Percentiles rank a stretch among this genome's conserved stretches.
phyloP scores from a whole-genome alignment of 1,140 invertebrate genomes.

The Drosophila malerkotliana region DNA sequence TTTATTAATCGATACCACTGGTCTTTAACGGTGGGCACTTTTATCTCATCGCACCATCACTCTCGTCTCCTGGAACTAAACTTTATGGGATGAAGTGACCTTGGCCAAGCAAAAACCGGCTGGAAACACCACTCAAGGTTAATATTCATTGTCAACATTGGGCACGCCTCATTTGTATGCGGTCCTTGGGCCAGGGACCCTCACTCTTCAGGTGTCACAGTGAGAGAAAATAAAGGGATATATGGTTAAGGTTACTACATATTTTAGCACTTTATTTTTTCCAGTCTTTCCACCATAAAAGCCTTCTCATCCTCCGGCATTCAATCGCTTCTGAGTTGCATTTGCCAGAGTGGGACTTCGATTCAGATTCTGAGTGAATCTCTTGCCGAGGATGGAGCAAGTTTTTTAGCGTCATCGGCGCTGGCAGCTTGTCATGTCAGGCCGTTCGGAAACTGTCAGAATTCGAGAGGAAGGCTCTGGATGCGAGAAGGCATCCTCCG shows the following conservation, averaged over 20 bases:
- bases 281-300: slow-evolving; percentile 29
- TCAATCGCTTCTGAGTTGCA: slow-evolving; percentile 47
- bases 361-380: slow-evolving; percentile 8
- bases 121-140: slow-evolving; percentile 61
- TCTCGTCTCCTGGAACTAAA: slow-evolving; percentile 10
- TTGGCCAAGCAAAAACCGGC: slow-evolving; percentile 38
- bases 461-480: slow-evolving; percentile 44
- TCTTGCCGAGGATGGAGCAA: slow-evolving; percentile 11
- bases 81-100: slow-evolving; percentile 28
- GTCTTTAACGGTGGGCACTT: slow-evolving; percentile 17
- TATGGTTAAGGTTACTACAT: no score
- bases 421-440: slow-evolving; percentile 77
- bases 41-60: slow-evolving; percentile 42
- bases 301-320: slow-evolving; percentile 28
- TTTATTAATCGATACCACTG: slow-evolving; percentile 5
- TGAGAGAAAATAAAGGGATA: background rate
- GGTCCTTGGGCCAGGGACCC: slow-evolving; percentile 18
- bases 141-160: slow-evolving; percentile 77
- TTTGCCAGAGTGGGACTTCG: slow-evolving; percentile 21
- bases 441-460: slow-evolving; percentile 72
- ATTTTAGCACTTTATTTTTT: background rate
- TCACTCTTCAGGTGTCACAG: background rate
- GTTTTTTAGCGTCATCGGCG: slow-evolving; percentile 71
- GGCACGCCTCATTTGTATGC: slow-evolving; percentile 75
- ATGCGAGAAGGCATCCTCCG: slow-evolving; percentile 1